A percentile compares a stretch with the other conserved stretches of the same genome.
Conservation (phyloP, 2,797 vertebrate species). For the Notamacropus eugenii region DNA sequence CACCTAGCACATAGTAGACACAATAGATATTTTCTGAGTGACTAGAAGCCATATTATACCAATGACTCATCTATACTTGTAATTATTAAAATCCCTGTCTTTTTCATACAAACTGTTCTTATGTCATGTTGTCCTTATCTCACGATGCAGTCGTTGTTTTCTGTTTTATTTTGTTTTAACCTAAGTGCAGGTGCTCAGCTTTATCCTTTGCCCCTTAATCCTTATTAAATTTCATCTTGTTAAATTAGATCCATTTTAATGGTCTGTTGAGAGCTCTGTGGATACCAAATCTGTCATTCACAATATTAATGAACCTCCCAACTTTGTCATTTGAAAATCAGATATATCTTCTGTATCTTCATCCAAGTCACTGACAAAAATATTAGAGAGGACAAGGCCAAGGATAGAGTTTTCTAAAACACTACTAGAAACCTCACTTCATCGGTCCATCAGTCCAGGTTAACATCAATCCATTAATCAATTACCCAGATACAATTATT, state of each 20-base stretch:
- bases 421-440: not conserved
- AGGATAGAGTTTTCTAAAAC: not conserved
- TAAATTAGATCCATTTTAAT: not conserved
- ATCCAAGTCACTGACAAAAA: not conserved
- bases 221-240: not conserved
- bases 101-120: not conserved
- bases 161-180: not conserved
- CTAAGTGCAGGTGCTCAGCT: too few species aligned
- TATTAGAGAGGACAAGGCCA: not conserved
- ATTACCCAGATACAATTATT: not conserved
- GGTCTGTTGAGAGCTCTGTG: not conserved
- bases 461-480: not conserved
- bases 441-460: not conserved
- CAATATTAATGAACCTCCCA: not conserved
- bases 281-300: not conserved
- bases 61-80: not conserved
- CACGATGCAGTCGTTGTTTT: not conserved
- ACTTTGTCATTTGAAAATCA: not conserved
- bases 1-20: not conserved
- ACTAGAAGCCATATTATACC: not conserved
- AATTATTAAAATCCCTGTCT: not conserved
- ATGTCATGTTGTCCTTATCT: not conserved
- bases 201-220: not conserved
- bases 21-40: not conserved
- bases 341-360: not conserved